Conservation (phyloP, 2,797 vertebrate species). For the Rhinatrema bivittatum region DNA sequence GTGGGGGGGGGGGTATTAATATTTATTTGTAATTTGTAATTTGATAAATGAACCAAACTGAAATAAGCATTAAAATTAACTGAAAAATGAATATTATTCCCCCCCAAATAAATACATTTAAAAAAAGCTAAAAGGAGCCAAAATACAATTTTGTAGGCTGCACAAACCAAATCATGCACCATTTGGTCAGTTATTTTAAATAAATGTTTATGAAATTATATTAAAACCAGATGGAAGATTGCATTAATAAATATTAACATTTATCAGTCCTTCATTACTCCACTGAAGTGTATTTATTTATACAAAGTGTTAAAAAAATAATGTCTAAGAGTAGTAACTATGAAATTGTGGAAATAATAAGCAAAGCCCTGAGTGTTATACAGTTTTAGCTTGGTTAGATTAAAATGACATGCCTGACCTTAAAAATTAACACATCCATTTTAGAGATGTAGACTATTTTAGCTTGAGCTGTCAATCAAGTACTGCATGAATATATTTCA, state of each 20-base stretch:
- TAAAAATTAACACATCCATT: slow-evolving; percentile 32
- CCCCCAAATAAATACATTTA: no score
- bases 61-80: no score
- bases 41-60: no score
- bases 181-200: no score
- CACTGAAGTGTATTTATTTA: no score
- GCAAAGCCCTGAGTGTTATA: background rate
- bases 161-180: no score
- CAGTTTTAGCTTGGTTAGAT: background rate
- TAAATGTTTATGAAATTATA: background rate
- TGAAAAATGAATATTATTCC: no score
- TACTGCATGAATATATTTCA: slow-evolving; percentile 32
- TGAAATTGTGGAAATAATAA: background rate
- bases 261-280: slow-evolving; percentile 6
- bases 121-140: no score
- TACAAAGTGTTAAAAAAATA: background rate
- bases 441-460: slow-evolving; percentile 37
- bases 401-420: slow-evolving; percentile 34
- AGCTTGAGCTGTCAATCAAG: slow-evolving; percentile 43
- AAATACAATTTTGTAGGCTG: no score
- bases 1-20: no score
- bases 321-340: background rate
- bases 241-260: background rate
- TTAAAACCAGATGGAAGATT: no score
- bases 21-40: no score